Percentiles rank a stretch among this genome's conserved stretches.
These are phyloP conservation scores for Eidolon helvum DNA, from an alignment of 2,113 vertebrate species.

Conservation along the genomic window DNA sequence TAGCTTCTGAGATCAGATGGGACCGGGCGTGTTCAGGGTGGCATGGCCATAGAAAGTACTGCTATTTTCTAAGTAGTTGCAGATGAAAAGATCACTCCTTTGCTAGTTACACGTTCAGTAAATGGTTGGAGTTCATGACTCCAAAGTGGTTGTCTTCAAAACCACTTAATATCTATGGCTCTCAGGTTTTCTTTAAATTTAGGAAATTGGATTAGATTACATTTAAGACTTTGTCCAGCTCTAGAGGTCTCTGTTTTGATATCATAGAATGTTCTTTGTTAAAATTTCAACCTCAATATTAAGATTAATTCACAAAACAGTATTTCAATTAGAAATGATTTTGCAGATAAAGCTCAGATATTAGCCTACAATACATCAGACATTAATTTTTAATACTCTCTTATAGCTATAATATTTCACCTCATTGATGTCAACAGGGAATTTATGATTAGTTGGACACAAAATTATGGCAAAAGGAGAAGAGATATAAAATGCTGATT, in stretches of 20 bases:
- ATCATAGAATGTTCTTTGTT: background rate
- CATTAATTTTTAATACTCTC: background rate
- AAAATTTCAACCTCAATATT: background rate
- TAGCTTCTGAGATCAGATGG: no score
- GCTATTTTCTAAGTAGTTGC: background rate
- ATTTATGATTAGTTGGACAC: background rate
- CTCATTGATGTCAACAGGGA: background rate
- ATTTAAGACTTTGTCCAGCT: background rate
- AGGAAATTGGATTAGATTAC: background rate
- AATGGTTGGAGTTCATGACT: background rate
- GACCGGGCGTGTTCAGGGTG: no score
- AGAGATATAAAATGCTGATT: background rate
- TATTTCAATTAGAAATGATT: background rate
- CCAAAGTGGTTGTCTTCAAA: background rate
- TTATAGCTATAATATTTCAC: background rate
- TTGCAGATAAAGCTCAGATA: background rate
- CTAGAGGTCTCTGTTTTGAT: background rate
- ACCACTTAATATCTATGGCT: background rate
- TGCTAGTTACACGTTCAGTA: background rate
- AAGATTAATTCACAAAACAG: background rate
- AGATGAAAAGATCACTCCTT: background rate
- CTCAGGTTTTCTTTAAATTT: conserved; percentile 3
- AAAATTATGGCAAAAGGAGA: background rate
- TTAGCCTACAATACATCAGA: background rate
- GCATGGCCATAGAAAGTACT: no score